Evolutionary conservation across 2,888 invertebrate genomes (phyloP).

Genomic region (Pasiphila rectangulata): DNA sequence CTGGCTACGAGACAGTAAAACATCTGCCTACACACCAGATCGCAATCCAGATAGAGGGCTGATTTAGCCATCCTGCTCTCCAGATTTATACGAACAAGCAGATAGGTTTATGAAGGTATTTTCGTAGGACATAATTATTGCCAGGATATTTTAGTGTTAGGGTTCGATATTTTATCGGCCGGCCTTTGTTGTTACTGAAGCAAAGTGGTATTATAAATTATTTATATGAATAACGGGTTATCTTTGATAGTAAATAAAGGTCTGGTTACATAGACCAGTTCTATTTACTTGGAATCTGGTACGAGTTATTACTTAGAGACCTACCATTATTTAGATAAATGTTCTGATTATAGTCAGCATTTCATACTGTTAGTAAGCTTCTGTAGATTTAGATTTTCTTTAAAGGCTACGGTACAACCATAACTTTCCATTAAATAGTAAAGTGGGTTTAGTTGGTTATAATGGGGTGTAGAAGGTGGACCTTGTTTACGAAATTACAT

Average conservation of each 20-base stretch:
- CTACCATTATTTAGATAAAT: too few species aligned
- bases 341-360: not conserved
- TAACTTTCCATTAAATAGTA: too few species aligned
- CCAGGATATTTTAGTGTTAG: constrained; percentile 25
- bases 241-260: not conserved
- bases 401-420: too few species aligned
- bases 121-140: constrained; percentile 42
- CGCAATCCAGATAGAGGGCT: constrained; percentile 61
- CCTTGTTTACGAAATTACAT: too few species aligned
- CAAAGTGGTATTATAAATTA: constrained; percentile 7
- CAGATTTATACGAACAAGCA: constrained; percentile 59
- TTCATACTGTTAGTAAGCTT: too few species aligned
- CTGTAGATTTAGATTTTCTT: too few species aligned
- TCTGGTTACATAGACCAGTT: too few species aligned
- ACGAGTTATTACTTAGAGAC: not conserved
- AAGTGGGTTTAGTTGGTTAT: too few species aligned
- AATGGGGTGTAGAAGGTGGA: too few species aligned
- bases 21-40: constrained; percentile 55
- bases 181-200: constrained; percentile 17
- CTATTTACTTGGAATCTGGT: not conserved
- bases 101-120: constrained; percentile 64
- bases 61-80: constrained; percentile 66
- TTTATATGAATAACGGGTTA: constrained; percentile 2
- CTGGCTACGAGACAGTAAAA: constrained; percentile 40
- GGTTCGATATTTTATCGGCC: constrained; percentile 20